phyloP scores from a whole-genome alignment of 2,113 vertebrate species.

The Sporophila hypoxantha region DNA sequence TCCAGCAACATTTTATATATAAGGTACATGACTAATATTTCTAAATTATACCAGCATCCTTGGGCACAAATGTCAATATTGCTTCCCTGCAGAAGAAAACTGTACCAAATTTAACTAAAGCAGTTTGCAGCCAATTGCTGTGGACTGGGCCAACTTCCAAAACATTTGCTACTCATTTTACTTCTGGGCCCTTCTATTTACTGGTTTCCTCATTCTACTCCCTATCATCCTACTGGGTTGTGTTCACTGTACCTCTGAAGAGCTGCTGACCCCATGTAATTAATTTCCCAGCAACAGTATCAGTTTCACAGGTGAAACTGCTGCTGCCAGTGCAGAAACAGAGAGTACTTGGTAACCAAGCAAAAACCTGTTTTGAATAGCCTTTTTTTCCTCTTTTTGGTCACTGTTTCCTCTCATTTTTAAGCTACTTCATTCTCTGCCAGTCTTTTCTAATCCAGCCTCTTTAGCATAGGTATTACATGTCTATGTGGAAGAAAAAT shows the following conservation, averaged over 20 bases:
- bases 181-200: not conserved
- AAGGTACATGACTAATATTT: not conserved
- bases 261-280: not conserved
- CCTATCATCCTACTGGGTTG: not conserved
- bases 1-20: not conserved
- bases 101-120: constrained; percentile 1
- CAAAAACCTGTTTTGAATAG: not conserved
- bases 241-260: not conserved
- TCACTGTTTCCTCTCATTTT: not conserved
- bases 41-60: not conserved
- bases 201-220: not conserved
- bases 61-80: not conserved
- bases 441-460: not conserved
- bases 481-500: not conserved
- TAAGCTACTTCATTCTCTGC: not conserved
- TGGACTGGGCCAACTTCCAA: not conserved
- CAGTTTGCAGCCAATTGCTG: not conserved
- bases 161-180: not conserved
- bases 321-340: not conserved
- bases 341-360: not conserved
- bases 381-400: not conserved
- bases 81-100: not conserved
- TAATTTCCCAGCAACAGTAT: not conserved
- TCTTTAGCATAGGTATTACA: not conserved
- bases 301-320: not conserved